Evolutionary conservation across 2,113 vertebrate species (phyloP).

Genomic region (Dipodomys merriami): DNA sequence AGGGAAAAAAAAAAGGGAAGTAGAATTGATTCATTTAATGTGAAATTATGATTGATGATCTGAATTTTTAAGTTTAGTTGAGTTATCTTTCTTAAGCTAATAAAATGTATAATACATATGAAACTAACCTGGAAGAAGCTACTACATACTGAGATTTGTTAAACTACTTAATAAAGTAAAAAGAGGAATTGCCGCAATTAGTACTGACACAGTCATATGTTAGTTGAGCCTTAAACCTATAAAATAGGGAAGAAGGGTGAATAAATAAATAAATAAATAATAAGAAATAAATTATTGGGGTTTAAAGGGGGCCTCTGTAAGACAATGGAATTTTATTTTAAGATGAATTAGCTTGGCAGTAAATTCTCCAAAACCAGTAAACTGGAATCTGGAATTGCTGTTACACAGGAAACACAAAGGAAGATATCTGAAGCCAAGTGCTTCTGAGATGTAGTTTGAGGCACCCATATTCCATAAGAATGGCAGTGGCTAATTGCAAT

Average conservation of each 20-base stretch:
- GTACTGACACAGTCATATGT: not conserved
- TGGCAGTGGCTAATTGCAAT: not conserved
- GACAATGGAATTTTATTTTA: not conserved
- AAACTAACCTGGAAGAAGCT: not conserved
- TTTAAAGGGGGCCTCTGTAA: not conserved
- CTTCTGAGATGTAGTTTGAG: not conserved
- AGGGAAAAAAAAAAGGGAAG: not conserved
- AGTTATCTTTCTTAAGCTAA: not conserved
- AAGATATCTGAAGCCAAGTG: not conserved
- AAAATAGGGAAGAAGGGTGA: not conserved
- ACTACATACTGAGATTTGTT: not conserved
- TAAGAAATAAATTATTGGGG: not conserved
- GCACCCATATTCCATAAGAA: not conserved
- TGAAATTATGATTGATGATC: not conserved
- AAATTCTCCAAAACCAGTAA: not conserved
- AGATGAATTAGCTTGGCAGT: not conserved
- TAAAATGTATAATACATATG: not conserved
- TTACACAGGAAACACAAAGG: not conserved
- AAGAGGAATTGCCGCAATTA: not conserved
- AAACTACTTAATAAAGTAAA: not conserved
- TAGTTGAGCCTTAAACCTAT: not conserved
- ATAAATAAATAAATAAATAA: not conserved
- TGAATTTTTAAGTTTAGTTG: not conserved
- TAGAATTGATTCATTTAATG: not conserved
- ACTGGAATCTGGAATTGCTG: not conserved